Base-by-base conservation (phyloP, 2,888 invertebrate genomes). In the Acanthacorydalis orientalis region DNA sequence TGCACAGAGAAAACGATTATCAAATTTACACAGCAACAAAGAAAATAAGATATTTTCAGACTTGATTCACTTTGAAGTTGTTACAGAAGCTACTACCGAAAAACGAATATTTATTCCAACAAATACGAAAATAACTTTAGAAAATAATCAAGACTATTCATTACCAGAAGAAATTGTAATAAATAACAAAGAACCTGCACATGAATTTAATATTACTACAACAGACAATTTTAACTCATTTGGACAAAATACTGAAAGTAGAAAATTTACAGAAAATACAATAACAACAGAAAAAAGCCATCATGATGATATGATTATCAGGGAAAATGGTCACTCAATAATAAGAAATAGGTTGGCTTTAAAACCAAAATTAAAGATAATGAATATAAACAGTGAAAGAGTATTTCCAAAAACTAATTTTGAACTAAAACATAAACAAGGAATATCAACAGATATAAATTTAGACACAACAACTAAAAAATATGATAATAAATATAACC, bases 271-370 rank as follows among this genome's bases (percentile, higher is more conserved):
- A 53, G 44, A 47, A 12, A 50, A 46, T 9, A 53, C 53, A 15
- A 51, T 51, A 11, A 52, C 50, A 42, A 53, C 53, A 12, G 37
- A 43, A 37, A 50, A 43, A 37, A n/a, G 40, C 23, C 9, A 39
- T n/a, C 34, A 31, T 35, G 32, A 14, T 7, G 41, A 40, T 44
- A 44, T 14, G 14, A 47, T 42, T 39, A 48, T 35, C 46, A 50
- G 37, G 46, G 49, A 40, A 31, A 49, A 42, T 47, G 42, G 47
- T 48, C 65, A 67, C 50, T 62, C 64, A 52, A 54, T 66, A 31
- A 68, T 65, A 57, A 65, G 62, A 51, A 69, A 68, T 56, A 62
- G 67, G 33, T 53, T 65, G 31, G 66, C 53, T 55, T 60, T 44
- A 61, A 64, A 14, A 62, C 67, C 57, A 7, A 55, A 54, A 51